These are phyloP conservation scores for Prionailurus viverrinus DNA, from an alignment of 2,113 vertebrate species.

Conservation along the genomic window DNA sequence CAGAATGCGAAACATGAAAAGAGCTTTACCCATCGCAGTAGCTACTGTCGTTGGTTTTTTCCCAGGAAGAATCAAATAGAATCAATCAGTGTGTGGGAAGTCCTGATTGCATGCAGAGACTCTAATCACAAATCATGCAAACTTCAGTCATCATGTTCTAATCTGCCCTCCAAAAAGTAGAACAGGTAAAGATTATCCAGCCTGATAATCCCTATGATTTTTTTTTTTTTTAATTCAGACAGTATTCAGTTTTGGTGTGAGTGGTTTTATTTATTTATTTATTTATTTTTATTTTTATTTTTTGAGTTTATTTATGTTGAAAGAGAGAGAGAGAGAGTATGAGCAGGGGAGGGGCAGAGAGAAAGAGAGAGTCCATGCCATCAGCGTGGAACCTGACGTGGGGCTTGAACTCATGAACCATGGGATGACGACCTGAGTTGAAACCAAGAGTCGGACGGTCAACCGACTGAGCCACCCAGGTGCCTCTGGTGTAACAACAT, in stretches of 20 bases:
- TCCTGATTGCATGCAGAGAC: constrained; percentile 39
- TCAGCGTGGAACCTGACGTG: too few species aligned
- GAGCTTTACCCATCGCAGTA: background rate
- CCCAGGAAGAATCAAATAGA: constrained; percentile 80
- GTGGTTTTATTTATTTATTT: background rate
- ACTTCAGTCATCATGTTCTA: constrained; percentile 82
- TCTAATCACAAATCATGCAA: constrained; percentile 82
- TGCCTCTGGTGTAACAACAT: too few species aligned
- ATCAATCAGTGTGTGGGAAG: constrained; percentile 69
- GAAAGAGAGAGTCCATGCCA: too few species aligned
- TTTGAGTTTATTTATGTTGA: too few species aligned
- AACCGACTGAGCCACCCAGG: too few species aligned
- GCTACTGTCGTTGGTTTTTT: background rate
- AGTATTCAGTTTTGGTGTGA: background rate
- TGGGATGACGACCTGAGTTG: too few species aligned
- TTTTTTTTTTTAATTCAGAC: background rate
- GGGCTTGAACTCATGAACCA: too few species aligned
- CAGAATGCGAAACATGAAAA: background rate
- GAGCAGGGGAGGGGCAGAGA: too few species aligned
- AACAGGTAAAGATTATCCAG: constrained; percentile 87
- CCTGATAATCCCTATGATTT: constrained; percentile 70
- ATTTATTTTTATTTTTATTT: too few species aligned
- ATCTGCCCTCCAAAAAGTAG: constrained; percentile 78
- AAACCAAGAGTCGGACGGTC: too few species aligned
- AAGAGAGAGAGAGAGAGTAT: too few species aligned